Conservation (phyloP, 2,888 invertebrate species). For the Coelopa pilipes region DNA sequence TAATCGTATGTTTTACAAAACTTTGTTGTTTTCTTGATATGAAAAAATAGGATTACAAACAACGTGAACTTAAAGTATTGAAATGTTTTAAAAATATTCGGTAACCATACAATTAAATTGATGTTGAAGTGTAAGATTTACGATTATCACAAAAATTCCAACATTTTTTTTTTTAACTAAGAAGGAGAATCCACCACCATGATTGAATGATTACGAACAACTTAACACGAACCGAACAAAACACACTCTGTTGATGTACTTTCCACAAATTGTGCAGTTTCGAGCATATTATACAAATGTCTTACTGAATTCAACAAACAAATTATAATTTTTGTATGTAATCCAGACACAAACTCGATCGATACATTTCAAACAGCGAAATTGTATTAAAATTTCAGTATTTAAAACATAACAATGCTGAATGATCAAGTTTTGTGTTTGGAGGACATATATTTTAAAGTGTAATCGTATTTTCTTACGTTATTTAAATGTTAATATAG, state of each 20-base stretch:
- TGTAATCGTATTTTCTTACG: not conserved
- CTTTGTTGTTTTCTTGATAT: constrained; percentile 17
- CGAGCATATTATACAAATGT: not conserved
- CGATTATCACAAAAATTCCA: constrained; percentile 51
- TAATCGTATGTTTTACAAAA: constrained; percentile 20
- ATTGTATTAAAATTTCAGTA: constrained; percentile 56
- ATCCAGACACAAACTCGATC: constrained; percentile 35
- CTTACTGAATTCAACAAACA: constrained; percentile 45
- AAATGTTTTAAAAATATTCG: constrained; percentile 38
- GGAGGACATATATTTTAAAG: constrained; percentile 46
- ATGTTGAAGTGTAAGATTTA: not conserved
- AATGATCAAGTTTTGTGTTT: constrained; percentile 43
- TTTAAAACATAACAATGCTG: constrained; percentile 58
- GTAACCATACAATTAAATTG: constrained; percentile 39
- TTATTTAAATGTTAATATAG: constrained; percentile 11
- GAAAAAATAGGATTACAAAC: constrained; percentile 23
- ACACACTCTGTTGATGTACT: constrained; percentile 21
- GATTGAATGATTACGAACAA: too few relatives aligned
- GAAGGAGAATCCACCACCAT: constrained; percentile 33
- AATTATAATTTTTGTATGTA: constrained; percentile 44
- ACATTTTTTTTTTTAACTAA: constrained; percentile 44
- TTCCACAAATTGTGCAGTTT: constrained; percentile 5
- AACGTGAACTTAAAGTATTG: not conserved
- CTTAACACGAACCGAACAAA: constrained; percentile 16
- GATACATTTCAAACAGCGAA: constrained; percentile 55